Percentiles rank a stretch among this genome's conserved stretches.
Evolutionary conservation across 1,140 invertebrate species (phyloP).

Genomic region (Zophobas atratus): DNA sequence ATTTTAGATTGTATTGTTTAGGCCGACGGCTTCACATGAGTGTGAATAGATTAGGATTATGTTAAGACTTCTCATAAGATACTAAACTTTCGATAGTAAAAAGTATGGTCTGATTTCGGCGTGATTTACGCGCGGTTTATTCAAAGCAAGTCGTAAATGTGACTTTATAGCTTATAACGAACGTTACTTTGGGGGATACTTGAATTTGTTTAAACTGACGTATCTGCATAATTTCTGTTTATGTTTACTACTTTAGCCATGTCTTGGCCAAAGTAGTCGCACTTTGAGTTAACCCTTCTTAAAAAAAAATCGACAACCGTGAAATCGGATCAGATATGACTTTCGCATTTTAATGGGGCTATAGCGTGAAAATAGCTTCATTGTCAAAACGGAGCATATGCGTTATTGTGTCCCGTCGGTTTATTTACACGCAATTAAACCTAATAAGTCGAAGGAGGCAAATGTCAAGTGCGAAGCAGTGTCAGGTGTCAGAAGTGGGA

Average conservation of each 20-base stretch:
- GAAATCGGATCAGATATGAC: too few species aligned
- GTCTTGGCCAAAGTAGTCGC: not conserved
- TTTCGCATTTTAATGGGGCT: too few species aligned
- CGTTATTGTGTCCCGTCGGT: not conserved
- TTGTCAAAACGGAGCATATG: too few species aligned
- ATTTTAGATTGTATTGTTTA: not conserved
- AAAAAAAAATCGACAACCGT: not conserved
- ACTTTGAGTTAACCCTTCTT: not conserved
- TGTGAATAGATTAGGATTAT: slow-evolving; percentile 60
- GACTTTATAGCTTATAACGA: slow-evolving; percentile 57
- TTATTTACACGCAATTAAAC: slow-evolving; percentile 25
- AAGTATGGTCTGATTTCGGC: slow-evolving; percentile 51
- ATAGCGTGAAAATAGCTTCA: not conserved
- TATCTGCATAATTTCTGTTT: slow-evolving; percentile 17
- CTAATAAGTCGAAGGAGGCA: slow-evolving; percentile 54
- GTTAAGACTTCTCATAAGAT: slow-evolving; percentile 53
- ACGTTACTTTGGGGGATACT: slow-evolving; percentile 53
- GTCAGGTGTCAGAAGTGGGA: slow-evolving; percentile 60
- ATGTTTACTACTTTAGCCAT: not conserved
- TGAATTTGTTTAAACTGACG: slow-evolving; percentile 32
- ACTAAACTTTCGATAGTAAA: slow-evolving; percentile 57
- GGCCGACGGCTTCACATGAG: slow-evolving; percentile 42
- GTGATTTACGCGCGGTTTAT: slow-evolving; percentile 55
- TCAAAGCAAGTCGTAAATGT: slow-evolving; percentile 54
- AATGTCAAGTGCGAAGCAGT: slow-evolving; percentile 58